Base-by-base conservation (phyloP, 2,797 vertebrate species). In the Macropodus opercularis region DNA sequence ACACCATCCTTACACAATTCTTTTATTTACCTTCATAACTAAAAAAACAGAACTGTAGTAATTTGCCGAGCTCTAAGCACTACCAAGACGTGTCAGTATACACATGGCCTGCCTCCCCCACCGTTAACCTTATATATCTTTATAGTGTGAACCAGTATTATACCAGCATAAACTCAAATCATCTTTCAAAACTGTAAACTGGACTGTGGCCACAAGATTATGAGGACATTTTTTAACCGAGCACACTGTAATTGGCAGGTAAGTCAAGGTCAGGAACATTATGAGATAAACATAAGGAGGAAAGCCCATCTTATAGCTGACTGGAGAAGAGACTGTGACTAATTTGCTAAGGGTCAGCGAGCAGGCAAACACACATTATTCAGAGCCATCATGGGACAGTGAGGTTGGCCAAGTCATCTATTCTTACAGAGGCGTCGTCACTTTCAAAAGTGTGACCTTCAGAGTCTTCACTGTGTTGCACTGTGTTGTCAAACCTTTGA, bases 331-430 rank as follows among this genome's bases (percentile, higher is more conserved):
- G 84, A 83, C 75, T 70, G 77, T 90, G 90, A 92, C 83, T 89
- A 88, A 92, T 91, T 90, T 87, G 84, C 75, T 70, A 56, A 63
- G 84, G 90, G 89, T 89, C 86, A 80, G 58, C 81, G 90, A 86
- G 85, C 87, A 92, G 79, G 75, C 72, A 92, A 91, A 91, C 83
- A 86, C 76, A 71, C 89, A 91, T 90, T 90, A 90, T 86, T 93
- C 87, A 92, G 85, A 86, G 80, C 75, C 75, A 80, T 79, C 46
- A 67, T 59, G 44, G 81, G 89, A 87, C 87, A 84, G 75, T 69
- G 72, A 82, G 76, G 84, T 77, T 80, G 78, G 71, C 81, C 65
- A 76, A 85, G 69, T 83, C 73, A 83, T 87, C 80, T 80, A 79
- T 85, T 83, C 80, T 80, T 75, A 60, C 61, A 71, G 54, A 84